A percentile compares a stretch with the other conserved stretches of the same genome.
These are phyloP conservation scores for Gorsachius magnificus DNA, from an alignment of 2,797 vertebrate genomes.

Conservation along the genomic window DNA sequence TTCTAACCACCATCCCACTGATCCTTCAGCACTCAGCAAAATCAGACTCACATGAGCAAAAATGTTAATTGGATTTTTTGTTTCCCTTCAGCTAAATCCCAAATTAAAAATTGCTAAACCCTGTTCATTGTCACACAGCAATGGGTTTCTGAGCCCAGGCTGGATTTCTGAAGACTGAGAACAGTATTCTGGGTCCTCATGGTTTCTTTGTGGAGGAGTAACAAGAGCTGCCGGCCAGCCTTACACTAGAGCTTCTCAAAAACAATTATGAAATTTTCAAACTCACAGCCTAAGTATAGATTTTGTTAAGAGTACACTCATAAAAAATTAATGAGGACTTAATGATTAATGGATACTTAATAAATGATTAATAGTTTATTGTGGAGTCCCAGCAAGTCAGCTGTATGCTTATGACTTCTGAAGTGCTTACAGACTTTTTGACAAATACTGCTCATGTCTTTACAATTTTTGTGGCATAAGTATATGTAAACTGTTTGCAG, in stretches of 20 bases:
- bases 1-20: background rate
- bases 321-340: constrained; percentile 25
- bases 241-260: background rate
- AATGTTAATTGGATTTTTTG: constrained; percentile 25
- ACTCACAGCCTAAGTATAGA: background rate
- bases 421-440: background rate
- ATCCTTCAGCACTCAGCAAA: constrained; percentile 25
- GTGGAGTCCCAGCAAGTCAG: background rate
- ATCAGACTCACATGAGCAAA: constrained; percentile 27
- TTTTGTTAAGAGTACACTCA: constrained; percentile 30
- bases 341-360: constrained; percentile 61
- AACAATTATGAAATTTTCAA: constrained; percentile 33
- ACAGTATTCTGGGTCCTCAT: background rate
- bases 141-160: background rate
- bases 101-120: constrained; percentile 36
- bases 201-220: background rate
- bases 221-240: background rate
- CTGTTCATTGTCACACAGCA: background rate
- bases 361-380: constrained; percentile 57
- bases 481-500: background rate
- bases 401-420: background rate
- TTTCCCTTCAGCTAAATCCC: constrained; percentile 27
- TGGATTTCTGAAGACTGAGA: constrained; percentile 14
- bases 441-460: background rate
- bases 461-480: background rate